Base-by-base conservation (phyloP, 1,140 invertebrate genomes). In the Drosophila sechellia region DNA sequence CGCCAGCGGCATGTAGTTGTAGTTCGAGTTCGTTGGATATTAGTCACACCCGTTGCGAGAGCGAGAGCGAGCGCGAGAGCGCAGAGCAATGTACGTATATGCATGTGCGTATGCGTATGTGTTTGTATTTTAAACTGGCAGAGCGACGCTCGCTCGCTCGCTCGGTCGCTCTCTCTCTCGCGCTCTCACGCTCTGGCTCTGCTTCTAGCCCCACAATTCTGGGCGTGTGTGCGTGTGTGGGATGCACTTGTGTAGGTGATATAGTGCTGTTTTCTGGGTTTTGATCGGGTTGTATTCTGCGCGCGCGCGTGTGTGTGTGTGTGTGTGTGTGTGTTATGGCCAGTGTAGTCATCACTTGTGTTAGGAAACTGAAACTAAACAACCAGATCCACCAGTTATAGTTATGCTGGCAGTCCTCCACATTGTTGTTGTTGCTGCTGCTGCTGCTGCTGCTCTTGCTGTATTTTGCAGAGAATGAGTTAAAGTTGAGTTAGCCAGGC, bases 281-380 rank as follows among this genome's bases (percentile, higher is more conserved):
- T 37, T 66, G 78, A 76, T 81, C 77, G 68, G 42, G 49, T 58
- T 66, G 59, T 50, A 31, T 35, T 50, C 49, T 65, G 43, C 42
- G 39, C 27, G 43, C 42, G 39, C 27, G 27, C 6, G 27, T 17
- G 17, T 6, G 27, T 31, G 27, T 31, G 27, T 31, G 27, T 8
- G 27, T 31, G 27, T 31, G 27, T 6, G 27, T 31, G 35, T 71
- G 45, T 74, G 45, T 55, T 49, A 31, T 61, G 42, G 17, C 15
- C 42, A 15, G 42, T 20, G 64, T 57, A 71, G 54, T 35, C 27
- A 50, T 15, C 49, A 27, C 8, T 20, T 71, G 49, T 78, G 68
- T 69, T 77, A 75, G 74, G 71, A 68, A 77, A 74, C 74, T 60
- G 71, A 68, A 77, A 74, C 74, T 60, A 66, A 65, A 56, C 56